Conservation (phyloP, 2,113 vertebrate genomes). For the Varanus komodoensis region DNA sequence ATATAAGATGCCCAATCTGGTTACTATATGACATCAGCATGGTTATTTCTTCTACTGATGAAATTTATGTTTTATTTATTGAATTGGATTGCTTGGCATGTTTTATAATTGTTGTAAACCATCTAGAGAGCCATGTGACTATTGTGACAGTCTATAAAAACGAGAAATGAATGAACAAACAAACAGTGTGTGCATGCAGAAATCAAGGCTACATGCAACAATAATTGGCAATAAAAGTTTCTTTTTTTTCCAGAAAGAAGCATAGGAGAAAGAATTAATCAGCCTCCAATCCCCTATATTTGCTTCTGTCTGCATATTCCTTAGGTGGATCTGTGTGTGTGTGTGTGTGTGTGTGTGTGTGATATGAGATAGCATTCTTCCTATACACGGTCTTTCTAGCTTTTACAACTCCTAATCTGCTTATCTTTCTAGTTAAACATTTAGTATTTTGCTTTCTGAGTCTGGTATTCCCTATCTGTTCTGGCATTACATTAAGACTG, state of each 20-base stretch:
- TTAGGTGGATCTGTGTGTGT: not conserved
- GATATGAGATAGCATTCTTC: not conserved
- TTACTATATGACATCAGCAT: no score
- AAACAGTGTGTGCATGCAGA: not conserved
- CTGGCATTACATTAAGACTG: conserved; percentile 13
- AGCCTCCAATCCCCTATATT: not conserved
- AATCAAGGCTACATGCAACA: not conserved
- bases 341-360: not conserved
- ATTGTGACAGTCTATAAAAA: no score
- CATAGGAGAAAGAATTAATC: not conserved
- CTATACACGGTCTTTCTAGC: conserved; percentile 1
- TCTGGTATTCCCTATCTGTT: conserved; percentile 16
- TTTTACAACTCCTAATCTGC: conserved; percentile 26
- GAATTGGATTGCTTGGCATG: no score
- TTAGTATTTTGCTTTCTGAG: not conserved
- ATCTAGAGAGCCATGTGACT: no score
- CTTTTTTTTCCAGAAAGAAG: not conserved
- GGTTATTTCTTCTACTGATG: no score
- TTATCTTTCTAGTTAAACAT: conserved; percentile 11
- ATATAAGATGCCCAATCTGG: no score
- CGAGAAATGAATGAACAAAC: no score
- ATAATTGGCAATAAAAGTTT: not conserved
- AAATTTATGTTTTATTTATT: no score
- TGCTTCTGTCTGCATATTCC: not conserved
- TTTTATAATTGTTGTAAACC: no score